Base-by-base conservation (phyloP, 2,113 vertebrate genomes). In the Pteronura brasiliensis region DNA sequence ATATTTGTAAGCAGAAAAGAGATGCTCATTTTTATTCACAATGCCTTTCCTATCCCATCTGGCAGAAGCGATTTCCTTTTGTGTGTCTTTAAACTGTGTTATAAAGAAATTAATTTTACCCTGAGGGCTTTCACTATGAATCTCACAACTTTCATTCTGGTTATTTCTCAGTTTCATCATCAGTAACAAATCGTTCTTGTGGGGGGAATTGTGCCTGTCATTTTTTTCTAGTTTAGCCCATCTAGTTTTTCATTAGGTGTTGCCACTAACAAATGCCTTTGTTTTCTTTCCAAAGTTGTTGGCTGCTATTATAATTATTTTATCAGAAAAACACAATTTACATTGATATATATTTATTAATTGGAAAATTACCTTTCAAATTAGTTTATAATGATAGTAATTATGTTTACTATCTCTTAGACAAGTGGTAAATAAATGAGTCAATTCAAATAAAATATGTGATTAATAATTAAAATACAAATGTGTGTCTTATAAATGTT, bases 61-160 rank as follows among this genome's bases (percentile, higher is more conserved):
- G 96, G 96, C 92, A 97, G 88, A 97, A 96, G 95, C 93, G 95
- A 98, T 98, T 98, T 98, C 95, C 96, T 97, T 98, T 96, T 91
- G 96, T 95, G 89, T 96, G 97, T 92, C 95, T 98, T 98, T 97
- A 97, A 98, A 98, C 85, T 97, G 49, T 96, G 83, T 97, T 98
- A 97, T 97, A 97, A 97, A 98, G 91, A 87, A 98, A 98, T 97
- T 97, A 93, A 96, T 98, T 98, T 97, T 88, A 93, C 92, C 97
- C 97, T 90, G 61, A 94, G n/a, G 96, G 90, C 25, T 98, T 98
- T 97, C 91, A 85, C 88, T 94, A 44, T 90, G 83, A 98, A 96
- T 98, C 93, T 97, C 92, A 93, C 96, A 97, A 95, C 61, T 96
- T 96, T 95, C 72, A 90, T 97, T 97, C 87, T 93, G 93, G 88